These are phyloP conservation scores for Daphoenositta chrysoptera DNA, from an alignment of 2,113 vertebrate genomes.

Conservation along the genomic window DNA sequence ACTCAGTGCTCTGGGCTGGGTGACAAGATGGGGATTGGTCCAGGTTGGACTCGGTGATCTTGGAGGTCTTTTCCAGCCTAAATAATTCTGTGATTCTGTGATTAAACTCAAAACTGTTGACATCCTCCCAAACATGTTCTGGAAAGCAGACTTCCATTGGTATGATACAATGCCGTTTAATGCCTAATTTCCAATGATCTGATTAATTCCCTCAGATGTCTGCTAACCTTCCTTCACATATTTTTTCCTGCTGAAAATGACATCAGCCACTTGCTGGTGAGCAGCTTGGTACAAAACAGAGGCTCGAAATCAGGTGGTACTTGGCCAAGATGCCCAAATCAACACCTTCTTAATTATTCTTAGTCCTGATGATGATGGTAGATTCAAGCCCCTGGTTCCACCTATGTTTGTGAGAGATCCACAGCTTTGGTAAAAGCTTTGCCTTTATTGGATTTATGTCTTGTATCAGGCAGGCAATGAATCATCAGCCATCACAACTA, in stretches of 20 bases:
- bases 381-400: neutral
- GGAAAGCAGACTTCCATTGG: neutral
- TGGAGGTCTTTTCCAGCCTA: neutral
- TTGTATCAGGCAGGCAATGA: neutral
- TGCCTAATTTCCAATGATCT: neutral
- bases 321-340: neutral
- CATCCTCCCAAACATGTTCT: neutral
- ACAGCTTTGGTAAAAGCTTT: neutral
- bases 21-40: fast-evolving
- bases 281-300: neutral
- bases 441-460: neutral
- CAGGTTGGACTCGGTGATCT: neutral
- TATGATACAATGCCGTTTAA: neutral
- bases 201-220: neutral
- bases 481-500: neutral
- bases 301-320: neutral
- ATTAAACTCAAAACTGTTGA: neutral
- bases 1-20: too few species aligned
- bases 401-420: neutral
- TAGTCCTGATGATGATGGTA: neutral
- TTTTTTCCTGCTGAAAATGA: neutral
- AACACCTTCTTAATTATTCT: neutral
- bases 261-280: neutral
- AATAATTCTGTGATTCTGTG: neutral
- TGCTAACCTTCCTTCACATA: neutral